Evolutionary conservation across 2,113 vertebrate genomes (phyloP).

Genomic region (Alexandromys fortis): DNA sequence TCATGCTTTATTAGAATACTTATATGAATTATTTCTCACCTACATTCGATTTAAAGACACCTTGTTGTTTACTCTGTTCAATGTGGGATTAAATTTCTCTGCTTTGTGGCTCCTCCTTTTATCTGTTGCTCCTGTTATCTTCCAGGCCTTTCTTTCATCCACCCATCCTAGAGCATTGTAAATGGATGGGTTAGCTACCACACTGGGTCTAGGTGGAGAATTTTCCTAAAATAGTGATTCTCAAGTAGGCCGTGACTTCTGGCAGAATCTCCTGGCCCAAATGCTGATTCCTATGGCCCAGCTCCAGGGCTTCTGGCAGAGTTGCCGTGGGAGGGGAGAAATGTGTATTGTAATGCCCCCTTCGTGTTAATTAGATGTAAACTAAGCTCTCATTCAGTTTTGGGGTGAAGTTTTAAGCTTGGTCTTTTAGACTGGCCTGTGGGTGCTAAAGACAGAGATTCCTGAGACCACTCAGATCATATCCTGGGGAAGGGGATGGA

Average conservation of each 20-base stretch:
- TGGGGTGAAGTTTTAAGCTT: background rate
- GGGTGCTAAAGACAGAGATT: background rate
- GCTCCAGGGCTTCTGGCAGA: background rate
- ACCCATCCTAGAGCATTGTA: background rate
- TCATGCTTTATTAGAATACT: background rate
- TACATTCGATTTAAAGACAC: background rate
- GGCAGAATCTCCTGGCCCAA: background rate
- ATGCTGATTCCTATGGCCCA: background rate
- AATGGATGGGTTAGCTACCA: background rate
- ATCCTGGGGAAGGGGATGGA: background rate
- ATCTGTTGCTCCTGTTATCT: background rate
- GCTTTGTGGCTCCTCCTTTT: background rate
- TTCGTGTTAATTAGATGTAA: background rate
- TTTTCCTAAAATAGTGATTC: slow-evolving; percentile 20
- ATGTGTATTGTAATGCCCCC: too few species aligned
- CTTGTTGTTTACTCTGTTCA: background rate
- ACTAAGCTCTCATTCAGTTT: background rate
- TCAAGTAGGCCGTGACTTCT: background rate
- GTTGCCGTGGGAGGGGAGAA: background rate
- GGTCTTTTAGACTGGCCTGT: background rate
- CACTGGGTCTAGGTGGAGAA: background rate
- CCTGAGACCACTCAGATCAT: background rate
- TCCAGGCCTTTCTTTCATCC: background rate
- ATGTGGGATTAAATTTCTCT: background rate
- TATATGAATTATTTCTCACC: background rate